phyloP scores from a whole-genome alignment of 2,797 vertebrate species.

The Thamnophis elegans region DNA sequence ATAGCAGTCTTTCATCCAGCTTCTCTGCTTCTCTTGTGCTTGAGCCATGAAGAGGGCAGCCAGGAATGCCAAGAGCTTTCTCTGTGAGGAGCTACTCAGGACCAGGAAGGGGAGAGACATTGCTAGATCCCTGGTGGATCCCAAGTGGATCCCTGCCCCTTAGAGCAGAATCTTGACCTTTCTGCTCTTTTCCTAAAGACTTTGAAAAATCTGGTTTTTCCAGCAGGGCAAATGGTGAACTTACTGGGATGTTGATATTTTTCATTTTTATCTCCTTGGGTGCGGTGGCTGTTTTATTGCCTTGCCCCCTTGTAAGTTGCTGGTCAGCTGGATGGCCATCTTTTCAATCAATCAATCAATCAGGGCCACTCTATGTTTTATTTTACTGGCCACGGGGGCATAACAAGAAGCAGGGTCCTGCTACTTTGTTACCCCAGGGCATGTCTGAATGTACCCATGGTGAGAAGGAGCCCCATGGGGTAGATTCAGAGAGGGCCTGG shows the following conservation, averaged over 20 bases:
- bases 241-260: neutral
- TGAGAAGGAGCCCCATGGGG: neutral
- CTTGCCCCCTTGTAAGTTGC: neutral
- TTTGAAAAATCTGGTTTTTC: neutral
- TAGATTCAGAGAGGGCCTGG: neutral
- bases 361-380: neutral
- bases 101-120: neutral
- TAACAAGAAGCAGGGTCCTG: neutral
- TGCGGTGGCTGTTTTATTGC: neutral
- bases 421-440: too few species aligned
- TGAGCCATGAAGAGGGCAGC: neutral
- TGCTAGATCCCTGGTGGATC: neutral
- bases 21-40: neutral
- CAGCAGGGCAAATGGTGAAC: neutral
- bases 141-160: neutral
- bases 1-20: neutral
- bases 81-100: neutral
- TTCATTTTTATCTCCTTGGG: neutral
- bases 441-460: neutral
- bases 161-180: neutral
- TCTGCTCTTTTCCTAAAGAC: neutral
- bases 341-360: neutral
- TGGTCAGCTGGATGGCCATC: neutral
- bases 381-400: neutral
- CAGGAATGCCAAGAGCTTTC: neutral